Conservation (phyloP, 2,113 vertebrate species). For the Antechinus flavipes region DNA sequence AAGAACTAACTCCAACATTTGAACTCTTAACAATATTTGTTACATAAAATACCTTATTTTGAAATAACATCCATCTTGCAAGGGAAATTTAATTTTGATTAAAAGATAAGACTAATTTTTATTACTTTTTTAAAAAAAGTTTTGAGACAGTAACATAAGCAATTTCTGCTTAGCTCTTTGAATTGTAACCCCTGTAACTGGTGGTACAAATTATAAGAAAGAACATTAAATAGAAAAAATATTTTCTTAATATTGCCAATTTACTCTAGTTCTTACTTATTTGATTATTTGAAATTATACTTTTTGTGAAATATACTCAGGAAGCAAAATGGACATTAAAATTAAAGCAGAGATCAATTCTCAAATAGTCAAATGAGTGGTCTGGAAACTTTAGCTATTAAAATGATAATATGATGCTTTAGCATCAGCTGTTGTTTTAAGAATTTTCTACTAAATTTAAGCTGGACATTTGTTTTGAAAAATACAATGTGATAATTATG, state of each 20-base stretch:
- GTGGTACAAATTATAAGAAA: background rate
- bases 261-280: background rate
- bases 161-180: background rate
- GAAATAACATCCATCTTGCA: background rate
- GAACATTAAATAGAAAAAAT: background rate
- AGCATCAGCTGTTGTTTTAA: background rate
- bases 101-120: slow-evolving; percentile 11
- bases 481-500: slow-evolving; percentile 54
- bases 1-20: too few relatives aligned
- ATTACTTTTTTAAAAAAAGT: background rate
- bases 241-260: background rate
- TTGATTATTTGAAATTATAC: background rate
- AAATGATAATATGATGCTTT: background rate
- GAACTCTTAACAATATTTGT: too few relatives aligned
- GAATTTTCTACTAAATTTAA: slow-evolving; percentile 21
- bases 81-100: slow-evolving; percentile 14
- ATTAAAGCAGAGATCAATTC: background rate
- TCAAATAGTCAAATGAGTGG: background rate
- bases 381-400: background rate
- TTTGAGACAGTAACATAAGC: background rate
- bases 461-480: slow-evolving; percentile 19
- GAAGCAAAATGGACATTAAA: background rate
- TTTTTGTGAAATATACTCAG: background rate
- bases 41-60: background rate
- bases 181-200: background rate